Evolutionary conservation across 2,888 invertebrate species (phyloP), one percentile per base, ranked within the genome.

Genomic region (Amphimallon solstitiale): DNA sequence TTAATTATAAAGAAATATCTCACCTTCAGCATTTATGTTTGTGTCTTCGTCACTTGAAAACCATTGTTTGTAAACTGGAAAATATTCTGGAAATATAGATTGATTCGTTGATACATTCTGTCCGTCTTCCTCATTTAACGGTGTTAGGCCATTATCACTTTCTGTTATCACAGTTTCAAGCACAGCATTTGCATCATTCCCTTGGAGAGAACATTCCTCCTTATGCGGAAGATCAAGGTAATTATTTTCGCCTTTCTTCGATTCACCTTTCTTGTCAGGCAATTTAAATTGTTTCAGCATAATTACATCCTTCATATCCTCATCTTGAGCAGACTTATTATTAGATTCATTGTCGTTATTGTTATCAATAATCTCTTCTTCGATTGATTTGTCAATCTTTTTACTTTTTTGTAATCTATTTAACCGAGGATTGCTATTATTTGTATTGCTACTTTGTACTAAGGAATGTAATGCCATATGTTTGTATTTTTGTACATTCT

Each of bases 11-110:
- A n/a, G n/a, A n/a, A n/a, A 23, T 23, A 4, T 5, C 23, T 48
- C n/a, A 56, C 56, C 56, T 21, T 19, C 56, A 12, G 56, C 10
- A 10, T 56, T 23, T 14, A 15, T 14, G 23, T 40, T 23, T 3
- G 14, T 14, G 6, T 56, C 56, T 6, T 56, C 43, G 1, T 21
- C 9, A 23, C 12, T 56, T 14, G 40, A 29, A 15, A 40, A 56
- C 56, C 56, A 56, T 23, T 56, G 29, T 14, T 29, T 40, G n/a
- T 56, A 56, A 14, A 56, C 56, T 1, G 56, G 56, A 15, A 56
- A 56, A 43, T 56, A 40, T 7, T 40, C 56, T 0, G 56, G 56
- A 14, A 40, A 56, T 7, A 56, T 9, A 6, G 34, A 34, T 1
- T 29, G 40, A 6, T 14, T 10, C 14, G n/a, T 40, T 40, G 43